phyloP scores from a whole-genome alignment of 2,888 invertebrate genomes.

The Mantis religiosa region DNA sequence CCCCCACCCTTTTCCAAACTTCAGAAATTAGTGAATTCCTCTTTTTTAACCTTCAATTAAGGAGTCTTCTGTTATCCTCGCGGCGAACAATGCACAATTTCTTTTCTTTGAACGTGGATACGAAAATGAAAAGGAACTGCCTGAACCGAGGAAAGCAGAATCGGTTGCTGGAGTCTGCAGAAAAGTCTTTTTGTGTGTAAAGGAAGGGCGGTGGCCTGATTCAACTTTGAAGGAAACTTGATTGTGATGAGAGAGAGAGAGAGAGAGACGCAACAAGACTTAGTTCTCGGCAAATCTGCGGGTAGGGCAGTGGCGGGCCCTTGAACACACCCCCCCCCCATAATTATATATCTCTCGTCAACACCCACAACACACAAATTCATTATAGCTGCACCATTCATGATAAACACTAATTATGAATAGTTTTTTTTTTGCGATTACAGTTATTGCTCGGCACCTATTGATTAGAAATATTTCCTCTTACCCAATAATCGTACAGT shows the following conservation, averaged over 20 bases:
- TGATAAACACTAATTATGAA: too few relatives aligned
- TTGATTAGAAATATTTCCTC: too few relatives aligned
- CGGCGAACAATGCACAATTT: neutral
- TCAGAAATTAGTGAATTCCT: neutral
- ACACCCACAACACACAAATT: too few relatives aligned
- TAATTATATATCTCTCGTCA: neutral
- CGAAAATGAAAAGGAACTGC: neutral
- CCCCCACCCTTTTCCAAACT: neutral
- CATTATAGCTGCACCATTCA: too few relatives aligned
- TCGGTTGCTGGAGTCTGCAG: neutral
- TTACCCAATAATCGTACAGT: too few relatives aligned
- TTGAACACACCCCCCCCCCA: neutral
- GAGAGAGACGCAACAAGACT: neutral
- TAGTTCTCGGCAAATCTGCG: neutral
- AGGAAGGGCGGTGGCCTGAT: neutral
- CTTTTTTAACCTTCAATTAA: constrained; percentile 1
- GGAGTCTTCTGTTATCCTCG: neutral
- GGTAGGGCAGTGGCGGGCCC: neutral
- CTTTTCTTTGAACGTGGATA: neutral
- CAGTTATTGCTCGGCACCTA: too few relatives aligned
- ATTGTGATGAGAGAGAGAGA: neutral
- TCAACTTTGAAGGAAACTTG: neutral
- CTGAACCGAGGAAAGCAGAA: neutral
- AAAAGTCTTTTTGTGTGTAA: neutral
- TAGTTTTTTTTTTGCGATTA: too few relatives aligned